Evolutionary conservation across 2,113 vertebrate species (phyloP).

Genomic region (Nerophis ophidion): DNA sequence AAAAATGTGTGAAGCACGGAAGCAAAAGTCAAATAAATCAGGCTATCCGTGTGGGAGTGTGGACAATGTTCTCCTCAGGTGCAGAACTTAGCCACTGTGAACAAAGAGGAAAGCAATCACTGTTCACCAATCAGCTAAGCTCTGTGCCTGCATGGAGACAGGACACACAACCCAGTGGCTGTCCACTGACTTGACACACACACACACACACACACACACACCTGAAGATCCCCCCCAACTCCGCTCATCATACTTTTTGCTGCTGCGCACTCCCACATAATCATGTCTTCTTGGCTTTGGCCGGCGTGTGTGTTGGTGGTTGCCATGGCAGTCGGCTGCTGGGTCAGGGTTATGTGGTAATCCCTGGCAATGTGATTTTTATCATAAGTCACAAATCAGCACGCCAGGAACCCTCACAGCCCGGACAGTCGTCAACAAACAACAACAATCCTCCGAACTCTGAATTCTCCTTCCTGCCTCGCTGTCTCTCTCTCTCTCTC

Average conservation of each 20-base stretch:
- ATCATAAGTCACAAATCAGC: constrained; percentile 99
- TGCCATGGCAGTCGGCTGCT: constrained; percentile 78
- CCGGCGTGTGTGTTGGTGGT: constrained; percentile 42
- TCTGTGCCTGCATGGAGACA: constrained; percentile 94
- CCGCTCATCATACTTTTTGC: constrained; percentile 18
- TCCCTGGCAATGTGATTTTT: constrained; percentile 99
- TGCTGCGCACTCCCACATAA: constrained; percentile 29
- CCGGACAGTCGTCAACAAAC: constrained; percentile 75
- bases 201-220: neutral
- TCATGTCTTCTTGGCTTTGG: constrained; percentile 32
- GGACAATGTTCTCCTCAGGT: constrained; percentile 88
- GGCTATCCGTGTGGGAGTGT: constrained; percentile 61
- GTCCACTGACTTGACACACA: neutral
- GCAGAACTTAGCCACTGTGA: constrained; percentile 99
- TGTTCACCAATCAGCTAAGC: constrained; percentile 99
- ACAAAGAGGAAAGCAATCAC: constrained; percentile 99
- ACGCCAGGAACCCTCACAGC: constrained; percentile 99
- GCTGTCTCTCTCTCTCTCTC: constrained; percentile 17
- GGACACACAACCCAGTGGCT: constrained; percentile 50
- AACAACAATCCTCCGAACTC: constrained; percentile 15
- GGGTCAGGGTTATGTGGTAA: constrained; percentile 93
- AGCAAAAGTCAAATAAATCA: too few relatives aligned
- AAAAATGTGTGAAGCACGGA: too few relatives aligned
- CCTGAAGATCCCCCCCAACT: constrained; percentile 10
- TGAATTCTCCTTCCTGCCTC: constrained; percentile 36